Evolutionary conservation across 2,113 vertebrate species (phyloP).

Genomic region (Pseudolaguvia tuberculata): DNA sequence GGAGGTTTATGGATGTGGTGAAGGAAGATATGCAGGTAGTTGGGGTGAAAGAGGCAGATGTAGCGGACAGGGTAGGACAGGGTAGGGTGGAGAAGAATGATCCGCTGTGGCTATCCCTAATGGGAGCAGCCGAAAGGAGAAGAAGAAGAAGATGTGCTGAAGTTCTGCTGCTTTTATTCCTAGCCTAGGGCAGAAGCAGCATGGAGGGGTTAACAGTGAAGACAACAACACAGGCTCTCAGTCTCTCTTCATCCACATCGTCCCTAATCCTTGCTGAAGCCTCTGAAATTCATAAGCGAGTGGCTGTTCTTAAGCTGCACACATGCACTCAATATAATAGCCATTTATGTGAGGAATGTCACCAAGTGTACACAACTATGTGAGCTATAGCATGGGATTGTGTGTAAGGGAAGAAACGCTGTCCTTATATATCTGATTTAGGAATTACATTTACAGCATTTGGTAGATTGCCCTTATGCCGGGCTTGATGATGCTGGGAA

Average conservation of each 20-base stretch:
- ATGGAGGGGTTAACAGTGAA: conserved; percentile 11
- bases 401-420: neutral
- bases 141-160: too few species aligned
- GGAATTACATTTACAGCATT: too few species aligned
- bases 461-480: too few species aligned
- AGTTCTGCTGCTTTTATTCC: neutral
- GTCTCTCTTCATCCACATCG: conserved; percentile 30
- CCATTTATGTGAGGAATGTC: conserved; percentile 39
- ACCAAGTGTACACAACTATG: conserved; percentile 17
- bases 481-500: too few species aligned
- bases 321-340: conserved; percentile 39
- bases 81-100: too few species aligned
- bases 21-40: too few species aligned
- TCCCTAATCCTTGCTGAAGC: conserved; percentile 31
- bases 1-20: too few species aligned
- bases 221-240: neutral
- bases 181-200: conserved; percentile 17
- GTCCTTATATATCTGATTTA: too few species aligned
- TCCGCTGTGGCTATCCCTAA: too few species aligned
- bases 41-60: too few species aligned
- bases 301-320: conserved; percentile 44
- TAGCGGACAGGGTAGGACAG: too few species aligned
- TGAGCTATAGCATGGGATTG: conserved; percentile 40
- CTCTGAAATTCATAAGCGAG: conserved; percentile 38
- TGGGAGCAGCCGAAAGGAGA: too few species aligned